phyloP scores from a whole-genome alignment of 2,888 invertebrate species.

The Zonitis immaculata region DNA sequence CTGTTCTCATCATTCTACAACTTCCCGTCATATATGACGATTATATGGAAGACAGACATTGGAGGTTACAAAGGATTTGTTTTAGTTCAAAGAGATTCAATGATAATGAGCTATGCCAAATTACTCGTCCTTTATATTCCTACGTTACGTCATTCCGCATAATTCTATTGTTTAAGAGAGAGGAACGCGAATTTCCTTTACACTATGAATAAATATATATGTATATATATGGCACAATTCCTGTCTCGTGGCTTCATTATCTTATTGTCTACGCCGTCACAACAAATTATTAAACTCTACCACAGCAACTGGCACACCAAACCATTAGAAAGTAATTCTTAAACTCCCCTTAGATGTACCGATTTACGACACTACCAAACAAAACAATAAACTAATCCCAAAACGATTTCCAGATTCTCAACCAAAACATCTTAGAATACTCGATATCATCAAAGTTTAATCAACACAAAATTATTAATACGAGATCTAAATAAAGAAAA shows the following conservation, averaged over 20 bases:
- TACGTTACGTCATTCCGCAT: slow-evolving; percentile 38
- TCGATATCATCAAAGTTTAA: too few relatives aligned
- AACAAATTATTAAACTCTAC: slow-evolving; percentile 19
- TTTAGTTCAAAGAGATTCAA: slow-evolving; percentile 41
- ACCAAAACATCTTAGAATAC: background rate
- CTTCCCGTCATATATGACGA: slow-evolving; percentile 30
- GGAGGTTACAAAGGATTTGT: slow-evolving; percentile 32
- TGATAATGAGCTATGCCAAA: slow-evolving; percentile 44
- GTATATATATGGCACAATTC: too few relatives aligned
- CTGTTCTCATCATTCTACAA: slow-evolving; percentile 27
- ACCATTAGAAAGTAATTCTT: background rate
- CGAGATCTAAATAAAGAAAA: too few relatives aligned
- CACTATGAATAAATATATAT: slow-evolving; percentile 22
- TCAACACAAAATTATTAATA: too few relatives aligned
- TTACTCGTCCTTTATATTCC: slow-evolving; percentile 43
- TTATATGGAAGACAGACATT: slow-evolving; percentile 21
- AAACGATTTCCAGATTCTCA: background rate
- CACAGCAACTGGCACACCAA: background rate
- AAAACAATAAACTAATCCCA: background rate
- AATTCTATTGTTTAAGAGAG: slow-evolving; percentile 39
- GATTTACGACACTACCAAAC: too few relatives aligned
- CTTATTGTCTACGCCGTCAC: slow-evolving; percentile 19
- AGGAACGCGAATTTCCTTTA: slow-evolving; percentile 11
- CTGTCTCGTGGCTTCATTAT: slow-evolving; percentile 23
- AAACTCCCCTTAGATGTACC: too few relatives aligned